A percentile compares a stretch with the other conserved stretches of the same genome.
Evolutionary conservation across 2,888 invertebrate genomes (phyloP).

Genomic region (Tetragonisca angustula): DNA sequence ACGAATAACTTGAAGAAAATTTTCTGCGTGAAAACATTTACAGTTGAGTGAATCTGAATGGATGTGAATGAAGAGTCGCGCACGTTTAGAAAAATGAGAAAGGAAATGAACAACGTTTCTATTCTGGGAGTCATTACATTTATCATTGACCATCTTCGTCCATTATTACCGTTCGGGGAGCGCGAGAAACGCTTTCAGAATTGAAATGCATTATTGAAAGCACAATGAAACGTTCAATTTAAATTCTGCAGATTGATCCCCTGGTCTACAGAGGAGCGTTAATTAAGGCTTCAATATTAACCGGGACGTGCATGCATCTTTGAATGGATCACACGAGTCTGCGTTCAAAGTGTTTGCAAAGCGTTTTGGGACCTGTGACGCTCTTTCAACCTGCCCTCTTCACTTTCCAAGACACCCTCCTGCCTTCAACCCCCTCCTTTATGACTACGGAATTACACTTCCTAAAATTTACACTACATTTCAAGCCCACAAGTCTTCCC

Average conservation of each 20-base stretch:
- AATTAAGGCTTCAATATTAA: conserved; percentile 53
- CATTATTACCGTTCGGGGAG: background rate
- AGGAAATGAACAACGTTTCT: background rate
- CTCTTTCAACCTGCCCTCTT: conserved; percentile 10
- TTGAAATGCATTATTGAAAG: conserved; percentile 42
- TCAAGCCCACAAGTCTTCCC: background rate
- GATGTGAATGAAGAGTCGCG: no score
- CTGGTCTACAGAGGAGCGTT: background rate
- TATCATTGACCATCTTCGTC: background rate
- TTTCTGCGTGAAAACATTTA: background rate
- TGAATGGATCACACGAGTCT: conserved; percentile 25
- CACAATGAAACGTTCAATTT: conserved; percentile 41
- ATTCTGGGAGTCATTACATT: background rate
- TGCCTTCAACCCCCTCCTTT: background rate
- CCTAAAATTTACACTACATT: background rate
- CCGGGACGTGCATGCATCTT: conserved; percentile 24
- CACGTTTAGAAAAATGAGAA: background rate
- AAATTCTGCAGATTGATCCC: conserved; percentile 32
- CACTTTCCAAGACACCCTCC: background rate
- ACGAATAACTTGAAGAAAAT: background rate
- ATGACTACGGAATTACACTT: background rate
- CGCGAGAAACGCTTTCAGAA: background rate
- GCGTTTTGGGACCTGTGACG: background rate
- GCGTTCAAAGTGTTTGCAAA: conserved; percentile 28
- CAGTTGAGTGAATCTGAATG: background rate